phyloP scores from a whole-genome alignment of 2,113 vertebrate species.

The Archocentrus centrarchus region DNA sequence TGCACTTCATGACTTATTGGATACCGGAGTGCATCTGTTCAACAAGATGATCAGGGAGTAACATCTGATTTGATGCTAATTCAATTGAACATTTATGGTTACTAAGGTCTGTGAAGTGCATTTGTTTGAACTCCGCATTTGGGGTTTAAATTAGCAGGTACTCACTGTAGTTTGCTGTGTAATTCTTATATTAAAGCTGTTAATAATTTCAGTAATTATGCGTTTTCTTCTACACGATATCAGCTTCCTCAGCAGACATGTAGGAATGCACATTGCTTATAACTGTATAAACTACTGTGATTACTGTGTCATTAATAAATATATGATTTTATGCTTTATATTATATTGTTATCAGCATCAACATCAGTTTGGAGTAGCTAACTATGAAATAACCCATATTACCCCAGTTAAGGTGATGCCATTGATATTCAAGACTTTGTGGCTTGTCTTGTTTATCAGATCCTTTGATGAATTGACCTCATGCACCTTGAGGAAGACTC shows the following conservation, averaged over 20 bases:
- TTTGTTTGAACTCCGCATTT: conserved; percentile 46
- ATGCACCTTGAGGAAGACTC: background rate
- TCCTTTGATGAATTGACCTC: background rate
- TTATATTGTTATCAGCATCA: too few species aligned
- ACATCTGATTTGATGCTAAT: conserved; percentile 65
- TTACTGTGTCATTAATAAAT: background rate
- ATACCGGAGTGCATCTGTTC: conserved; percentile 51
- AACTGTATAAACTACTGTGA: background rate
- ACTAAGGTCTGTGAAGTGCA: conserved; percentile 22
- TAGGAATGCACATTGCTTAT: too few species aligned
- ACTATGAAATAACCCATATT: background rate
- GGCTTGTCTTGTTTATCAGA: background rate
- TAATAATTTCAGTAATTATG: background rate
- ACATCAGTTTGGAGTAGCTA: background rate
- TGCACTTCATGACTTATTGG: conserved; percentile 46
- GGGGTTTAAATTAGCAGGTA: background rate
- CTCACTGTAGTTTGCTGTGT: conserved; percentile 23
- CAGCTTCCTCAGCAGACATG: background rate
- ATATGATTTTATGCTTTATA: background rate
- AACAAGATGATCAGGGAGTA: conserved; percentile 34
- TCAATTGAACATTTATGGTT: conserved; percentile 43
- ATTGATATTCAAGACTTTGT: conserved; percentile 3
- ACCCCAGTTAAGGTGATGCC: background rate
- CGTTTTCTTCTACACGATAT: background rate
- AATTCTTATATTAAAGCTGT: background rate